Base-by-base conservation (phyloP, 2,888 invertebrate genomes). In the Cheilosia vulpina region DNA sequence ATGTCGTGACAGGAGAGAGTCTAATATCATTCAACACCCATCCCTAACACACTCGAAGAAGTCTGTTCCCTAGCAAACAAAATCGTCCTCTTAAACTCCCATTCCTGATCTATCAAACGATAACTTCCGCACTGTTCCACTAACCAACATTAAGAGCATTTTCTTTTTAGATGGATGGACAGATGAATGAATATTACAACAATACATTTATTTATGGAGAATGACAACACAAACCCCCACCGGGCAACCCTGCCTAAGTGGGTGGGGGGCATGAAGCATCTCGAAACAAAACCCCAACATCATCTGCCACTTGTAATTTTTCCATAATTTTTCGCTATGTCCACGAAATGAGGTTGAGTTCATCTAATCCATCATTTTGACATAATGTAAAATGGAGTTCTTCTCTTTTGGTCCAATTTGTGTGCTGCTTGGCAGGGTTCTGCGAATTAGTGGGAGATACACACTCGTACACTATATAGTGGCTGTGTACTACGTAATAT, bases 251-350 rank as follows among this genome's bases (percentile, higher is more conserved):
- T 27, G 13, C 13, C 1, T 27, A 9, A 2, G 13, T n/a, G 2
- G 13, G 7, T 38, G 17, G 1, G 24, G n/a, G 19, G 43, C 52
- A 27, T 27, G 45, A 58, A 78, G 17, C 27, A 77, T 58, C 21
- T 31, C 58, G 19, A 53, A 50, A 75, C 55, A 60, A 75, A 68
- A 57, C 71, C 60, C 79, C 65, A 73, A 27, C 73, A 79, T 73
- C 79, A 79, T 71, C 69, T 58, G 73, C 80, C 55, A 80, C 75
- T 79, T 75, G 66, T 72, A 80, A 85, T 85, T 76, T 85, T 76
- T 85, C 75, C 81, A 85, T 85, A 85, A 76, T 76, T 81, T 85
- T 81, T 85, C 76, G 81, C 85, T 77, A 68, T 85, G 72, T 85
- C 72, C 81, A 73, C 85, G 72, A 66, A 80, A 85, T 76, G 76